Evolutionary conservation across 2,888 invertebrate genomes (phyloP).

Genomic region (Andrena haemorrhoa): DNA sequence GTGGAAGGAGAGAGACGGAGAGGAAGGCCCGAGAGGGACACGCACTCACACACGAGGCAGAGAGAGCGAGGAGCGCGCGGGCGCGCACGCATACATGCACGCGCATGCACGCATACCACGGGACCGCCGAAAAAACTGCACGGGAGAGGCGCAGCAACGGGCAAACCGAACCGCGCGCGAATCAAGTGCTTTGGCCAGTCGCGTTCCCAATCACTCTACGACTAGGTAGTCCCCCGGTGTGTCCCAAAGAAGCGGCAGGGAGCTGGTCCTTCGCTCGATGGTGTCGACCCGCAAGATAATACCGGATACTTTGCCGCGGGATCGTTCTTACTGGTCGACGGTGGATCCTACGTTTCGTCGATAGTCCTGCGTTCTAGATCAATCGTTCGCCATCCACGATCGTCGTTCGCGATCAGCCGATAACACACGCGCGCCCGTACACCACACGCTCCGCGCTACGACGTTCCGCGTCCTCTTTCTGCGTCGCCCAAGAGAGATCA

Average conservation of each 20-base stretch:
- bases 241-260: constrained; percentile 76
- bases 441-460: constrained; percentile 26
- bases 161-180: constrained; percentile 84
- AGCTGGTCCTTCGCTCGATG: constrained; percentile 74
- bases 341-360: constrained; percentile 36
- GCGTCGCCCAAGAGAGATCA: constrained; percentile 17
- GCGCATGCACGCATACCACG: constrained; percentile 74
- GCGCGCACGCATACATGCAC: constrained; percentile 73
- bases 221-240: constrained; percentile 85
- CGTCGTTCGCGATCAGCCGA: constrained; percentile 29
- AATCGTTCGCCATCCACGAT: constrained; percentile 30
- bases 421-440: constrained; percentile 23
- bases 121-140: constrained; percentile 83
- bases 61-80: constrained; percentile 56
- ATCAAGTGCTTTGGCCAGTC: constrained; percentile 85
- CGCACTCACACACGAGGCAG: constrained; percentile 43
- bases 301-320: constrained; percentile 69
- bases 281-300: constrained; percentile 72
- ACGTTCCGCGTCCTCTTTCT: constrained; percentile 15
- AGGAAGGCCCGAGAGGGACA: constrained; percentile 64
- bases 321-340: constrained; percentile 52
- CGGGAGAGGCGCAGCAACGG: constrained; percentile 84
- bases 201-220: constrained; percentile 85
- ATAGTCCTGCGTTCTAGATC: constrained; percentile 41
- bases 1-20: constrained; percentile 48